Percentiles rank a stretch among this genome's conserved stretches.
Evolutionary conservation across 2,113 vertebrate species (phyloP).

Genomic region (Lathamus discolor): DNA sequence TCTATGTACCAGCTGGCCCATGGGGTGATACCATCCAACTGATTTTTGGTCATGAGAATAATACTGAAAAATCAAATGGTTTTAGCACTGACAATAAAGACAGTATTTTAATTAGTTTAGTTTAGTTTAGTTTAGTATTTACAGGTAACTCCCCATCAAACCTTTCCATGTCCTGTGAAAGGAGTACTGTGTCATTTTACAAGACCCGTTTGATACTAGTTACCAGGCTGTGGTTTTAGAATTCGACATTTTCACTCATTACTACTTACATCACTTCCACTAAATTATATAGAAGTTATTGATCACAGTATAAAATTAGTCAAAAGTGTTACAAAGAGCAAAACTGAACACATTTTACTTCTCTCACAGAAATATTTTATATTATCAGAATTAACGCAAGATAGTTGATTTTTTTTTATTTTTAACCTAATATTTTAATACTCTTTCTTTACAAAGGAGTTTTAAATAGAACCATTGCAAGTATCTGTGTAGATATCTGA

Average conservation of each 20-base stretch:
- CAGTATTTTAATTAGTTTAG: not conserved
- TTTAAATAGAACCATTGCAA: not conserved
- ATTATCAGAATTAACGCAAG: not conserved
- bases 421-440: not conserved
- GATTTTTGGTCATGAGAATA: not conserved
- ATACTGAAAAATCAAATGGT: not conserved
- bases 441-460: not conserved
- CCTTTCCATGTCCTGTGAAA: not conserved
- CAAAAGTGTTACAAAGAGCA: not conserved
- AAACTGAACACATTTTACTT: not conserved
- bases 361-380: not conserved
- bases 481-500: not conserved
- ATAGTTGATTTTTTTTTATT: not conserved
- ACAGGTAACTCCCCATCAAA: not conserved
- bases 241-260: not conserved
- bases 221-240: not conserved
- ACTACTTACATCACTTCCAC: not conserved
- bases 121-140: not conserved
- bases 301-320: not conserved
- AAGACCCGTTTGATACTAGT: not conserved
- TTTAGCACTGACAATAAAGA: not conserved
- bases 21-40: not conserved
- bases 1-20: fast-evolving
- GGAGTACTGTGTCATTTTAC: not conserved
- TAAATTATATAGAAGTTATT: not conserved